A percentile compares a stretch with the other conserved stretches of the same genome.
These are phyloP conservation scores for Sebastes steindachneri DNA, from an alignment of 2,797 vertebrate species.

Conservation along the genomic window DNA sequence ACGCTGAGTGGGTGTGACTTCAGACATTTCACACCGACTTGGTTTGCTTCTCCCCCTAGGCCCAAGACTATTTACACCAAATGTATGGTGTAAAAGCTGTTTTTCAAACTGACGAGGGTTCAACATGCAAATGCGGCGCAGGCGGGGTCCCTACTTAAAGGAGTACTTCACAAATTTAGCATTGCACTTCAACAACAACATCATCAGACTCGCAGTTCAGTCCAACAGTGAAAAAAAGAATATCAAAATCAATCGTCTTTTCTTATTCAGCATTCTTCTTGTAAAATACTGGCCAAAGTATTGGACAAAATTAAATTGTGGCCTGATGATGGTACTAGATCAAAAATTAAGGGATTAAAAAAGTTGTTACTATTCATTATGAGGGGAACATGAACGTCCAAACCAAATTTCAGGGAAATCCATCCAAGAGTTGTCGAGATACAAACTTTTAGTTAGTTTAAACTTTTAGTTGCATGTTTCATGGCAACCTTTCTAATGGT, in stretches of 20 bases:
- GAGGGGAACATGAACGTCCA: neutral
- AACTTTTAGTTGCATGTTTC: no score
- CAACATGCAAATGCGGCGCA: neutral
- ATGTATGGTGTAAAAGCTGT: neutral
- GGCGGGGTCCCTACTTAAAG: neutral
- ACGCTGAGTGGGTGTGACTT: conserved; percentile 28
- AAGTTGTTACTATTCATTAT: neutral
- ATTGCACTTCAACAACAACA: no score
- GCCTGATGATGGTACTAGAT: neutral
- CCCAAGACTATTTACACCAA: conserved; percentile 2
- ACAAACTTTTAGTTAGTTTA: no score
- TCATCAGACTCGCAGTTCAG: neutral
- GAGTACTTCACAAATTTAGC: neutral
- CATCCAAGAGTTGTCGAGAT: neutral
- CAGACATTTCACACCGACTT: conserved; percentile 18
- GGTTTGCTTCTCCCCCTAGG: neutral
- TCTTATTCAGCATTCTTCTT: neutral
- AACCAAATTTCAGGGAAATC: neutral
- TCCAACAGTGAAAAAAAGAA: neutral
- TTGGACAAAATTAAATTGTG: neutral
- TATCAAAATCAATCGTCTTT: neutral
- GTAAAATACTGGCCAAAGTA: neutral
- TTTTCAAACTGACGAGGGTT: neutral
- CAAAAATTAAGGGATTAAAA: neutral
- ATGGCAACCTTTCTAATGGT: neutral